Percentiles rank a stretch among this genome's conserved stretches.
phyloP scores from a whole-genome alignment of 2,797 vertebrate genomes.

The Pangasius larnaudii region DNA sequence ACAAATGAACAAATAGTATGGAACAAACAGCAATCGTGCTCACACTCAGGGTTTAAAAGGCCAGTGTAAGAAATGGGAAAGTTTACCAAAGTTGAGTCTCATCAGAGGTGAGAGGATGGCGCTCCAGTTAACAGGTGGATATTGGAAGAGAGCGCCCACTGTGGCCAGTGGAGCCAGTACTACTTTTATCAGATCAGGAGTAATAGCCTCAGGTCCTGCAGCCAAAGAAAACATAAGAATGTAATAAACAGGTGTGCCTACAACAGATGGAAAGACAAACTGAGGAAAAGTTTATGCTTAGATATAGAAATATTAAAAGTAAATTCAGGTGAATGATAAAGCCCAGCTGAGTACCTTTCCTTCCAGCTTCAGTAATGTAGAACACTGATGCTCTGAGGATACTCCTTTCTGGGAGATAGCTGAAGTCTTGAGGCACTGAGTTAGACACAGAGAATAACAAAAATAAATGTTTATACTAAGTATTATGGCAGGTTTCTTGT shows the following conservation, averaged over 20 bases:
- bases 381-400: conserved; percentile 83
- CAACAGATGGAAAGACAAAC: neutral
- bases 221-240: neutral
- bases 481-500: too few species aligned
- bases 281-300: neutral
- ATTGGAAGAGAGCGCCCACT: conserved; percentile 83
- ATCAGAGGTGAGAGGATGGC: conserved; percentile 89
- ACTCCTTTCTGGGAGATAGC: conserved; percentile 90
- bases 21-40: neutral
- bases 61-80: neutral
- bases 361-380: conserved; percentile 85
- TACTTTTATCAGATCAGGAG: conserved; percentile 75
- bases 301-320: neutral
- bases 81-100: conserved; percentile 87
- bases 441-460: conserved; percentile 35
- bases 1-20: neutral
- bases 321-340: neutral
- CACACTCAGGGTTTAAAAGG: neutral
- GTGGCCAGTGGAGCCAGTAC: conserved; percentile 79
- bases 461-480: neutral
- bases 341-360: conserved; percentile 78
- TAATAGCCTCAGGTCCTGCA: conserved; percentile 83
- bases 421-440: conserved; percentile 91
- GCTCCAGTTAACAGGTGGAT: conserved; percentile 92
- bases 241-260: neutral